Conservation (phyloP, 2,888 invertebrate species). For the Temnothorax unifasciatus region DNA sequence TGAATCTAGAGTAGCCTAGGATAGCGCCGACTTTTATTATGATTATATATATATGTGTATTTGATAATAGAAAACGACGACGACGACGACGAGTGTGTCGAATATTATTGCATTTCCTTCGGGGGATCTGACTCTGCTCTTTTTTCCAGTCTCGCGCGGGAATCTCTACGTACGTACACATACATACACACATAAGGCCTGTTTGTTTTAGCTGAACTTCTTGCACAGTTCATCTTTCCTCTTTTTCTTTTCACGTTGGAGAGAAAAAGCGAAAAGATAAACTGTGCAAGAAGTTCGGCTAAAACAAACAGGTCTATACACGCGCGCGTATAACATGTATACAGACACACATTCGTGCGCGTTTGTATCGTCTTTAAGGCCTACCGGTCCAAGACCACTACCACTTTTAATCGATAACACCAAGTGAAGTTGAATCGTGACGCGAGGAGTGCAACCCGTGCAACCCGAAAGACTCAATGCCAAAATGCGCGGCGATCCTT, state of each 20-base stretch:
- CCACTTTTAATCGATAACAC: constrained; percentile 51
- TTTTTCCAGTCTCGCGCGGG: constrained; percentile 65
- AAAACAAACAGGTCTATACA: no score
- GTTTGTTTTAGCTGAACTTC: no score
- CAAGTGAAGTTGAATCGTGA: constrained; percentile 44
- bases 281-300: no score
- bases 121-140: constrained; percentile 61
- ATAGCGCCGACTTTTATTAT: constrained; percentile 65
- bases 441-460: constrained; percentile 30
- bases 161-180: constrained; percentile 23
- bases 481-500: constrained; percentile 51
- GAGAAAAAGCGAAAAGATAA: no score
- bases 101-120: constrained; percentile 68
- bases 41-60: constrained; percentile 45
- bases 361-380: constrained; percentile 74
- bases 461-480: constrained; percentile 59
- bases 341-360: constrained; percentile 62
- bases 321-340: constrained; percentile 15
- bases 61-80: constrained; percentile 54
- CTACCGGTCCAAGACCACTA: constrained; percentile 66
- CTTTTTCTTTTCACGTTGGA: no score
- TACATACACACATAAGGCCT: constrained; percentile 2
- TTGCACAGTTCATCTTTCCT: no score
- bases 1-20: constrained; percentile 76
- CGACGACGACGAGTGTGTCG: constrained; percentile 45